These are phyloP conservation scores for Podarcis muralis DNA, from an alignment of 2,113 vertebrate genomes.

Conservation along the genomic window DNA sequence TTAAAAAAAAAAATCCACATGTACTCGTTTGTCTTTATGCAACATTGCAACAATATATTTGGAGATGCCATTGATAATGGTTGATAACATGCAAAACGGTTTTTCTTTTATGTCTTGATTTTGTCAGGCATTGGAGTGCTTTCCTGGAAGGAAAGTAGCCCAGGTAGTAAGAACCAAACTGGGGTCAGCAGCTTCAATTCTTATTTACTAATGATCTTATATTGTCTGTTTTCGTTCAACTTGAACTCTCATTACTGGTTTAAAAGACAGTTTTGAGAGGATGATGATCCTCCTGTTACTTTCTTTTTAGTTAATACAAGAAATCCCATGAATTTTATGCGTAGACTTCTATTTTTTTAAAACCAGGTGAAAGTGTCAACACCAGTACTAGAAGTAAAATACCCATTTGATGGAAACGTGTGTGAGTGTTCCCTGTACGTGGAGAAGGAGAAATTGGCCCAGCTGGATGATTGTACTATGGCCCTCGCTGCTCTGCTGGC, in stretches of 20 bases:
- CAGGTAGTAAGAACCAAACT: neutral
- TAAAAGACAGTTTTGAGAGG: neutral
- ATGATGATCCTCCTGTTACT: neutral
- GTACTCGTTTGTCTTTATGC: neutral
- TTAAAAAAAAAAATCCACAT: no score
- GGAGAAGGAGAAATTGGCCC: constrained; percentile 62
- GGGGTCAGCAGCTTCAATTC: neutral
- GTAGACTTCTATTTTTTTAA: neutral
- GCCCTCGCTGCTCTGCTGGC: constrained; percentile 65
- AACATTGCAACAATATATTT: neutral
- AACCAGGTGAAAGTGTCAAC: constrained; percentile 65
- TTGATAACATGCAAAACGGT: neutral
- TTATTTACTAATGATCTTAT: neutral
- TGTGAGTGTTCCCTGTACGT: constrained; percentile 67
- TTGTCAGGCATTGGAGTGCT: neutral
- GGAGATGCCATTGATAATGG: neutral
- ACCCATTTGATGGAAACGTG: constrained; percentile 60
- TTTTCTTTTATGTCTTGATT: neutral
- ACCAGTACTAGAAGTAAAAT: constrained; percentile 70
- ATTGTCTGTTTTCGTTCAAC: neutral
- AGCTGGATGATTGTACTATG: constrained; percentile 62
- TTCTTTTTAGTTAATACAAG: neutral
- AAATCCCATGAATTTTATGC: neutral
- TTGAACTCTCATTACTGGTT: neutral
- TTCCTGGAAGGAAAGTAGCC: neutral